Evolutionary conservation across 2,888 invertebrate genomes (phyloP).

Genomic region (Phengaris alcon): DNA sequence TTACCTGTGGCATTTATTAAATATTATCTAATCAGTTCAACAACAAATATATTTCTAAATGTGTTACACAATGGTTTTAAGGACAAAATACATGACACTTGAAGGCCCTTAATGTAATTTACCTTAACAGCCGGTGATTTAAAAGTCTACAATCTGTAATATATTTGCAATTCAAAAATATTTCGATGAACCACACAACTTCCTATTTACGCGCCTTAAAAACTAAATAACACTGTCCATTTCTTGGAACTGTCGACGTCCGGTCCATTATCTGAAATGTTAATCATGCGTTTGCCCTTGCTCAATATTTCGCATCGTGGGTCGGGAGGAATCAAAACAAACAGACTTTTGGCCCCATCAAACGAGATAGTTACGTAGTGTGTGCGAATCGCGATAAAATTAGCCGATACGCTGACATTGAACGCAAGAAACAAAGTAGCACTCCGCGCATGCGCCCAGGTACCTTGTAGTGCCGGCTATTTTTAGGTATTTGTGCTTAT

Average conservation of each 20-base stretch:
- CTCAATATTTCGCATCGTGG: constrained; percentile 45
- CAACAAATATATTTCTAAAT: not conserved
- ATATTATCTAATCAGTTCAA: not conserved
- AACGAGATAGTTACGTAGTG: constrained; percentile 68
- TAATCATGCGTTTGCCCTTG: constrained; percentile 33
- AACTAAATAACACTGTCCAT: not conserved
- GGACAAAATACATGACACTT: too few species aligned
- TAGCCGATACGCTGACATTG: constrained; percentile 78
- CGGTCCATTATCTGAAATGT: constrained; percentile 7
- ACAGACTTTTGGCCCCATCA: constrained; percentile 69
- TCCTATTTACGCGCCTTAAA: not conserved
- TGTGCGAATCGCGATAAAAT: constrained; percentile 73
- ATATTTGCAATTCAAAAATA: not conserved
- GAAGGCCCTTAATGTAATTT: not conserved
- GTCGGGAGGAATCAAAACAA: constrained; percentile 68
- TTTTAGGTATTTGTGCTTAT: constrained; percentile 58
- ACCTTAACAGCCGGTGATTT: not conserved
- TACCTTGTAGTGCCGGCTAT: constrained; percentile 51
- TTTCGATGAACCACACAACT: not conserved
- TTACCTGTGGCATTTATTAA: constrained; percentile 9
- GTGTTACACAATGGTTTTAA: not conserved
- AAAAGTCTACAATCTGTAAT: too few species aligned
- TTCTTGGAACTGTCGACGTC: not conserved
- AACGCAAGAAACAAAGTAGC: constrained; percentile 76
- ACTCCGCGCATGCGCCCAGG: constrained; percentile 66